Conservation (phyloP, 1,140 invertebrate species). For the Mercenaria mercenaria region DNA sequence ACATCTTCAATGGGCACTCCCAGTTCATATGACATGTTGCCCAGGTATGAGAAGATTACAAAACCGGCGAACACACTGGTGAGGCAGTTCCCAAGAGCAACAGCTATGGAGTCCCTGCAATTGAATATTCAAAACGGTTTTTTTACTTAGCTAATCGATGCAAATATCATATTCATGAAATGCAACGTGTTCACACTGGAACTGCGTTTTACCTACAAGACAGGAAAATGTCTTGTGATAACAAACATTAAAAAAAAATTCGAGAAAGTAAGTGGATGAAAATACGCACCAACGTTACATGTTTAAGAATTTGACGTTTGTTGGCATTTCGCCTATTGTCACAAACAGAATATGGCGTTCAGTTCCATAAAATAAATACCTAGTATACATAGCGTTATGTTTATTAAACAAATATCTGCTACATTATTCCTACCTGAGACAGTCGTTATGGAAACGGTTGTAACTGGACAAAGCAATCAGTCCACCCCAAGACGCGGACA, state of each 20-base stretch:
- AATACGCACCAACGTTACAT: no score
- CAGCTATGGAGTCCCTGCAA: constrained; percentile 96
- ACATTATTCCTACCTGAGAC: constrained; percentile 73
- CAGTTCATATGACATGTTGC: constrained; percentile 96
- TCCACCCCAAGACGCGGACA: constrained; percentile 94
- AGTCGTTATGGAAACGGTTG: constrained; percentile 87
- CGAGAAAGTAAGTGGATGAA: no score
- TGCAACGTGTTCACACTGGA: background rate
- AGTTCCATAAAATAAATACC: no score
- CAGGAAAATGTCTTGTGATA: no score
- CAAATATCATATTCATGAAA: background rate
- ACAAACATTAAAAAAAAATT: no score
- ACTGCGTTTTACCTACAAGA: no score
- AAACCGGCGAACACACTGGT: constrained; percentile 99
- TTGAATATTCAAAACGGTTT: constrained; percentile 85
- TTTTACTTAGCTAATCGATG: background rate
- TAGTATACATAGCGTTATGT: no score
- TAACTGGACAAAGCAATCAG: constrained; percentile 94
- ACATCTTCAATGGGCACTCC: constrained; percentile 95
- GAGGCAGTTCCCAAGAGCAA: constrained; percentile 96
- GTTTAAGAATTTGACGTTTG: no score
- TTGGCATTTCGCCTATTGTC: no score
- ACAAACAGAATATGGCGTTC: no score
- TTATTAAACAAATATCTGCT: no score
- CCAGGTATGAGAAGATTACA: constrained; percentile 97